Base-by-base conservation (phyloP, 2,797 vertebrate species). In the Enteromius paludinosus region DNA sequence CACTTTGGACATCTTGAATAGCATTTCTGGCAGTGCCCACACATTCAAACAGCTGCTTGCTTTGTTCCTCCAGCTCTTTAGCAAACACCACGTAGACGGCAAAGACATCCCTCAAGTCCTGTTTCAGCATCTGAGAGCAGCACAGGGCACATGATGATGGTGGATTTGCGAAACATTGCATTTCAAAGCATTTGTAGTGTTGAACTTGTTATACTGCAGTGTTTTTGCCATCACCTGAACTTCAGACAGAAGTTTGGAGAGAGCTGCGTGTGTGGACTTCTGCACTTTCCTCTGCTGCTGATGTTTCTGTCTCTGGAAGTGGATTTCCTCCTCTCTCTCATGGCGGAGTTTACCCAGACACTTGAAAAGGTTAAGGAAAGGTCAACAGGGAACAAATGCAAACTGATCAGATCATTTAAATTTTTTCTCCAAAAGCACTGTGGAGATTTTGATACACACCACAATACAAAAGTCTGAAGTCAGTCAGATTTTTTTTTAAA, bases 101-200 rank as follows among this genome's bases (percentile, higher is more conserved):
- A 43, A 43, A 92, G 15, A 97, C 89, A 41, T 91, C 94, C 69
- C 91, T 92, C 84, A 95, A 12, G 54, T 95, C 95, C 73, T 89
- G 91, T 79, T 95, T 95, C 83, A 97, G 87, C 18, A 62, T 91
- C 96, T 97, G 85, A 61, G 33, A 81, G 49, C 25, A 66, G 18
- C n/a, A 70, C 9, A 20, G 14, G n/a, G 23, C 9, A 61, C 2
- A 38, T 11, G 17, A 35, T 45, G 61, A 65, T 28, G 70, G 3
- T 49, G 11, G 23, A 45, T 52, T 78, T 49, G n/a, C 18, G 25
- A 78, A 20, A 11, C 7, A n/a, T 20, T n/a, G 38, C 0, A 14
- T 18, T 61, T 45, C 18, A 38, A 10, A 59, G 17, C 23, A 62
- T 30, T 28, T 64, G 56, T 30, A 5, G 23, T 2, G 14, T 20